Evolutionary conservation across 1,140 invertebrate genomes (phyloP).

Genomic region (Lucilia sericata): DNA sequence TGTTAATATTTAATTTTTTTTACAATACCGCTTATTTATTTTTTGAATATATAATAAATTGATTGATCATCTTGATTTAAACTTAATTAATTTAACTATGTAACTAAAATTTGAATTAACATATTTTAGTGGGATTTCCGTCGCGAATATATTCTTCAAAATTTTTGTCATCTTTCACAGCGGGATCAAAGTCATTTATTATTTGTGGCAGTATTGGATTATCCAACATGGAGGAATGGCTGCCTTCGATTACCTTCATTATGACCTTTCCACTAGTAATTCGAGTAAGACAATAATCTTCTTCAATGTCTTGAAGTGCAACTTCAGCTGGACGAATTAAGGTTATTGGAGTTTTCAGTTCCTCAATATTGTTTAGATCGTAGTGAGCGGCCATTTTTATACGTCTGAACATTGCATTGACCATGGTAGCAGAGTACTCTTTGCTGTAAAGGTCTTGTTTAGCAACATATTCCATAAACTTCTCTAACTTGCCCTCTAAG

Average conservation of each 20-base stretch:
- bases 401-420: slow-evolving; percentile 71
- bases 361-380: slow-evolving; percentile 63
- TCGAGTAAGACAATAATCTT: slow-evolving; percentile 76
- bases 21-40: too few relatives aligned
- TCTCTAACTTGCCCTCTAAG: slow-evolving; percentile 54
- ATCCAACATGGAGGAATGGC: slow-evolving; percentile 78
- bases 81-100: too few relatives aligned
- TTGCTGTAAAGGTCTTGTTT: slow-evolving; percentile 68
- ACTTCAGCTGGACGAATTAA: slow-evolving; percentile 75
- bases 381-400: slow-evolving; percentile 71
- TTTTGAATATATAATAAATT: too few relatives aligned
- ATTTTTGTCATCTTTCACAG: slow-evolving; percentile 60
- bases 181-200: slow-evolving; percentile 71
- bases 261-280: slow-evolving; percentile 69
- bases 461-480: slow-evolving; percentile 58
- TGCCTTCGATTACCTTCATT: slow-evolving; percentile 75
- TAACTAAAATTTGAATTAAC: background rate
- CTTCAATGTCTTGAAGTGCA: slow-evolving; percentile 68
- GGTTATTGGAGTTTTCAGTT: slow-evolving; percentile 72
- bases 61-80: too few relatives aligned
- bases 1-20: too few relatives aligned
- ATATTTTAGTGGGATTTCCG: background rate
- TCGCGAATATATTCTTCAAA: slow-evolving; percentile 50
- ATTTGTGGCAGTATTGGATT: slow-evolving; percentile 73
- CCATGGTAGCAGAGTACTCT: slow-evolving; percentile 69